Percentiles rank a stretch among this genome's conserved stretches.
Evolutionary conservation across 2,113 vertebrate species (phyloP).

Genomic region (Willisornis vidua): DNA sequence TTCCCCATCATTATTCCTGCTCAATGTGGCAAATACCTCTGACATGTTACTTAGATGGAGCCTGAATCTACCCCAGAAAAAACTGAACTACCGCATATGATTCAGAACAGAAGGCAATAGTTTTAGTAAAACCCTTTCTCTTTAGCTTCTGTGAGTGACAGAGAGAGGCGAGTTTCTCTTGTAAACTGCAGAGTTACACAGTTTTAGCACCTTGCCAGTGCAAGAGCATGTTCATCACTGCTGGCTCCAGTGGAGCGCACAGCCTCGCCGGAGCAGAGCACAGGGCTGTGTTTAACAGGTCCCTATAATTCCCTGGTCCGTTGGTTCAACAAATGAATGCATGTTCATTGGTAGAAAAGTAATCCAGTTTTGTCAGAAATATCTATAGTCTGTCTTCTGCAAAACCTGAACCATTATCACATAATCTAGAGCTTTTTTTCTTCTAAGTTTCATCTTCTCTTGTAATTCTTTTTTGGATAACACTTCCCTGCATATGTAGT

Average conservation of each 20-base stretch:
- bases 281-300: background rate
- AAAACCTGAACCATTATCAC: conserved; percentile 4
- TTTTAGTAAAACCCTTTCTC: background rate
- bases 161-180: background rate
- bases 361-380: conserved; percentile 21
- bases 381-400: background rate
- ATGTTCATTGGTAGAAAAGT: background rate
- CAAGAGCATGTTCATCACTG: background rate
- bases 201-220: background rate
- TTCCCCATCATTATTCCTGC: background rate
- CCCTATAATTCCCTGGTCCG: background rate
- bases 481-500: background rate
- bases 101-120: background rate
- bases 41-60: background rate
- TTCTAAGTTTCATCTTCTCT: background rate
- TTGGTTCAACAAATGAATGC: conserved; percentile 18
- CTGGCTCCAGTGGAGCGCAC: background rate
- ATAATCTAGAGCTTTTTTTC: background rate
- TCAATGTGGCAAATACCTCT: background rate
- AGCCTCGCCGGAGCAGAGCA: background rate
- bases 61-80: background rate
- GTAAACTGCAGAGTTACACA: background rate
- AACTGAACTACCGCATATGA: background rate
- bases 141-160: background rate
- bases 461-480: background rate